Base-by-base conservation (phyloP, 2,888 invertebrate genomes). In the Myathropa florea region DNA sequence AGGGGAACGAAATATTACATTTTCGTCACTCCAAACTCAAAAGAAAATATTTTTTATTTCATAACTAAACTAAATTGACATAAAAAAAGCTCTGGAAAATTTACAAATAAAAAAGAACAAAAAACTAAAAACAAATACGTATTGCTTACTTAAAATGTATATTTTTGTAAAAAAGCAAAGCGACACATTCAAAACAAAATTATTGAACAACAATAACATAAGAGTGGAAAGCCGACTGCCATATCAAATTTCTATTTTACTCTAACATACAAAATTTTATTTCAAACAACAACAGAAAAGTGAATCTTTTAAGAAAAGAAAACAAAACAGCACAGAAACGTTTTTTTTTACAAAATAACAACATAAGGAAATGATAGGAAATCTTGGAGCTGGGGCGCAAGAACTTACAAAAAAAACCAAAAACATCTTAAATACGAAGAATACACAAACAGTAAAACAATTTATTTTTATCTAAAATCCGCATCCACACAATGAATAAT, bases 371-470 rank as follows among this genome's bases (percentile, higher is more conserved):
- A 87, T 82, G 71, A 88, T 77, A 46, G 82, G 75, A 88, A 88
- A 88, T 89, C 90, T 92, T 91, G 92, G 91, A 92, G 92, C 89
- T 91, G 92, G 91, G 92, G 92, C 90, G 91, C 90, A 91, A 85
- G 65, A 88, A 78, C 46, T 28, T 73, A 77, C 88, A 80, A 78
- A 64, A 28, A 64, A 63, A 81, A 75, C 67, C 30, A 71, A 76
- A 65, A 72, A 63, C 59, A 73, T 64, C 28, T 53, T 18, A 30
- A 46, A 57, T 23, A 55, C 23, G 55, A 64, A 59, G n/a, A n/a
- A n/a, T n/a, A 72, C 73, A 63, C 26, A 53, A 88, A 88, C 72
- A 89, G 88, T 87, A 77, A 88, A 65, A 39, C 28, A 81, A 78
- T 77, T 79, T 60, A 70, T 78, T 81, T 87, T 10, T 46, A 46